phyloP scores from a whole-genome alignment of 1,140 invertebrate genomes.

The Akabosia matsudoensis region DNA sequence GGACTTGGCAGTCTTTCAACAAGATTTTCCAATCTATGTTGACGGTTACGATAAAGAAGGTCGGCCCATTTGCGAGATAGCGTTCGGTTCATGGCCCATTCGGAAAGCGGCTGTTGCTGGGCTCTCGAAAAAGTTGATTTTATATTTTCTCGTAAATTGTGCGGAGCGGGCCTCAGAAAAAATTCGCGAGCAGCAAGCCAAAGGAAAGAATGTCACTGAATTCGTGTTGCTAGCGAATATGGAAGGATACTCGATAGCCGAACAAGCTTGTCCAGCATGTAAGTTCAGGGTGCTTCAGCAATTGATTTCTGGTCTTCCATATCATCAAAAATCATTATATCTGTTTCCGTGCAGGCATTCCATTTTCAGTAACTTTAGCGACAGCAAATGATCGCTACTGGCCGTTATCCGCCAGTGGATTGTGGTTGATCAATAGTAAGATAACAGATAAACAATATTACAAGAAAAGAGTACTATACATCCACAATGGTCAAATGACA shows the following conservation, averaged over 20 bases:
- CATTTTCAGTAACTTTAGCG: background rate
- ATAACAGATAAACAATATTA: too few species aligned
- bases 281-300: too few species aligned
- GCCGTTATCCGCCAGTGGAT: background rate
- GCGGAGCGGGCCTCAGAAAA: background rate
- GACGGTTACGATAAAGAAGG: background rate
- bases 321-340: too few species aligned
- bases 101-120: background rate
- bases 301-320: too few species aligned
- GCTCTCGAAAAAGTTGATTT: background rate
- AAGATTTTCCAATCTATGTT: background rate
- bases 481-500: too few species aligned
- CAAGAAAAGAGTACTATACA: too few species aligned
- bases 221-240: background rate
- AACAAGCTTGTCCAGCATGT: background rate
- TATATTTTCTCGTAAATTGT: background rate
- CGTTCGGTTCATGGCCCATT: background rate
- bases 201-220: conserved; percentile 5
- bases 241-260: background rate
- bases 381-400: background rate
- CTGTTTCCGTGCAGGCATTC: background rate
- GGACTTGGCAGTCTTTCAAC: background rate
- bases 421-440: background rate
- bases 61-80: background rate
- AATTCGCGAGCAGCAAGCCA: background rate